Conservation (phyloP, 2,797 vertebrate genomes). For the Neomorphus geoffroyi region DNA sequence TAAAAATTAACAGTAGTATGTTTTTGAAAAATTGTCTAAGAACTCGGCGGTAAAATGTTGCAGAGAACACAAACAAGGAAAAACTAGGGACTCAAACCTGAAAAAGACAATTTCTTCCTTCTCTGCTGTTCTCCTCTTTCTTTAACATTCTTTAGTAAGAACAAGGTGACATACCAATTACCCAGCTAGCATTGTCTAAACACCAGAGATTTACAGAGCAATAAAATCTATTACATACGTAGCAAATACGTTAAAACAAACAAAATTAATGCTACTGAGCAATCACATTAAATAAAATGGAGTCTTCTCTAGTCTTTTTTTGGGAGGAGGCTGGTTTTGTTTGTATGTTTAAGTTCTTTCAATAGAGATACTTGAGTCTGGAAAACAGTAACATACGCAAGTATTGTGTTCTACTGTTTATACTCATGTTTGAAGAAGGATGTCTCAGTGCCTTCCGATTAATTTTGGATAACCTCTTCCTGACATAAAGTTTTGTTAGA, state of each 20-base stretch:
- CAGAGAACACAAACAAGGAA: neutral
- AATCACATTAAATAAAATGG: neutral
- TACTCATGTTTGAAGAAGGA: neutral
- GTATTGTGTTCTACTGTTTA: neutral
- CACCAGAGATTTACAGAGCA: neutral
- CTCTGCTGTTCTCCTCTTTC: neutral
- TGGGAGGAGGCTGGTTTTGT: rapidly evolving
- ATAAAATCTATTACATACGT: neutral
- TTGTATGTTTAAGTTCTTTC: neutral
- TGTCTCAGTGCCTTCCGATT: neutral
- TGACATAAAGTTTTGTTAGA: neutral
- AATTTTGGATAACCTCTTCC: neutral
- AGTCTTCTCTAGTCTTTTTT: neutral
- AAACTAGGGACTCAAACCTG: neutral
- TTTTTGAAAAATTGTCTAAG: neutral
- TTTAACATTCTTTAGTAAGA: neutral
- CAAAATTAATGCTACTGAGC: neutral
- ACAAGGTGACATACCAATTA: neutral
- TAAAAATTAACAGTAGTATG: neutral
- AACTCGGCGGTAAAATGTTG: neutral
- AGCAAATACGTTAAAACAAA: neutral
- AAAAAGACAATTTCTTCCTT: neutral
- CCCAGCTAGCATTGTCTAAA: neutral
- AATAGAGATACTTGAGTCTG: neutral
- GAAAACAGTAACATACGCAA: neutral